These are phyloP conservation scores for Rhynchomys soricoides DNA, from an alignment of 2,113 vertebrate genomes.

Conservation along the genomic window DNA sequence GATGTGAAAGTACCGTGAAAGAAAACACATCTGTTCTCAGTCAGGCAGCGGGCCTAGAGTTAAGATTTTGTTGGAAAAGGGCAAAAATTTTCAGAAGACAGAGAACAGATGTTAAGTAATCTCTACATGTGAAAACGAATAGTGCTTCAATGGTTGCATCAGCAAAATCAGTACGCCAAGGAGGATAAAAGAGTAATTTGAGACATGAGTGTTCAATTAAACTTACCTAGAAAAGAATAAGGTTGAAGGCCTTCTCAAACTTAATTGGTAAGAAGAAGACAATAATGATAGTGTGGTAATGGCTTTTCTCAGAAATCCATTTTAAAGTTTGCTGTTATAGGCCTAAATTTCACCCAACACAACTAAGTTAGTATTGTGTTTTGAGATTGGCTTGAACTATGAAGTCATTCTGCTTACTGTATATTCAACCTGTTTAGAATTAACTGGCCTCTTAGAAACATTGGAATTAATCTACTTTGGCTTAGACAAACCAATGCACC, in stretches of 20 bases:
- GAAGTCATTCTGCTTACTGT: neutral
- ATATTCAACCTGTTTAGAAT: neutral
- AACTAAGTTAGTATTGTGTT: neutral
- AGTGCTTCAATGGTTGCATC: neutral
- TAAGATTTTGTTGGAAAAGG: neutral
- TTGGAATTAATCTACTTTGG: neutral
- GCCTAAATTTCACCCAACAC: too few relatives aligned
- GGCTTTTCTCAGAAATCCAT: neutral
- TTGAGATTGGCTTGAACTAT: neutral
- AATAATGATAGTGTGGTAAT: neutral
- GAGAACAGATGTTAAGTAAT: too few relatives aligned
- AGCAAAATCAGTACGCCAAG: neutral
- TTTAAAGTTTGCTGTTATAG: neutral
- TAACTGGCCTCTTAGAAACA: neutral
- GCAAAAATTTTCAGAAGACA: neutral
- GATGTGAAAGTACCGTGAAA: neutral
- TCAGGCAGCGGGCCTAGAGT: neutral
- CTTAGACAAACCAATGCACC: too few relatives aligned
- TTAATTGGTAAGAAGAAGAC: neutral
- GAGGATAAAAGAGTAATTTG: neutral
- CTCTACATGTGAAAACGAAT: neutral
- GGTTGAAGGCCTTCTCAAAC: neutral
- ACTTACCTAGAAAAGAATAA: neutral
- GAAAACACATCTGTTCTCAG: neutral
- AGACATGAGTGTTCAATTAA: neutral